phyloP scores from a whole-genome alignment of 2,113 vertebrate genomes.

The Apteryx mantelli region DNA sequence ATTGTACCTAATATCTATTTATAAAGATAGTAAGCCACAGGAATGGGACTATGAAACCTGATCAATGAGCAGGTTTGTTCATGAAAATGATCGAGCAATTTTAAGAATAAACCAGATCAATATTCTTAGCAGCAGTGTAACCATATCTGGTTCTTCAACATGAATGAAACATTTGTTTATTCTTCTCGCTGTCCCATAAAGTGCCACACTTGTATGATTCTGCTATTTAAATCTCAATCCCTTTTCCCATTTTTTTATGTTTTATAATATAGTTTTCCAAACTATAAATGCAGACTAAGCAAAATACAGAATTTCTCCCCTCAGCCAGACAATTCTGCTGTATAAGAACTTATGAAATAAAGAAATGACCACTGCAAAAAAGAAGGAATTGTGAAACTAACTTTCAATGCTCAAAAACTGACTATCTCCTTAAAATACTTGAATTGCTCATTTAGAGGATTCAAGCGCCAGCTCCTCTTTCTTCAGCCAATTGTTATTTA shows the following conservation, averaged over 20 bases:
- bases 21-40: neutral
- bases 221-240: neutral
- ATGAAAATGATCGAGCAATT: neutral
- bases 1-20: neutral
- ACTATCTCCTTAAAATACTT: neutral
- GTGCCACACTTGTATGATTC: neutral
- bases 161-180: neutral
- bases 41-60: neutral
- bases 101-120: neutral
- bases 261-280: neutral
- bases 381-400: neutral
- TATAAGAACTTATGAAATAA: neutral
- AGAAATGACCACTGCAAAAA: neutral
- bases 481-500: neutral
- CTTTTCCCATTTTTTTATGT: neutral
- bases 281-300: neutral
- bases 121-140: neutral
- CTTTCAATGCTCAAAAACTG: neutral
- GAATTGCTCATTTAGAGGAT: neutral
- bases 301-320: neutral
- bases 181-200: neutral
- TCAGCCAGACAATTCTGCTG: neutral
- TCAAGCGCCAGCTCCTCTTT: neutral
- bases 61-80: neutral
- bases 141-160: neutral